phyloP scores from a whole-genome alignment of 2,113 vertebrate species.

The Saccopteryx bilineata region DNA sequence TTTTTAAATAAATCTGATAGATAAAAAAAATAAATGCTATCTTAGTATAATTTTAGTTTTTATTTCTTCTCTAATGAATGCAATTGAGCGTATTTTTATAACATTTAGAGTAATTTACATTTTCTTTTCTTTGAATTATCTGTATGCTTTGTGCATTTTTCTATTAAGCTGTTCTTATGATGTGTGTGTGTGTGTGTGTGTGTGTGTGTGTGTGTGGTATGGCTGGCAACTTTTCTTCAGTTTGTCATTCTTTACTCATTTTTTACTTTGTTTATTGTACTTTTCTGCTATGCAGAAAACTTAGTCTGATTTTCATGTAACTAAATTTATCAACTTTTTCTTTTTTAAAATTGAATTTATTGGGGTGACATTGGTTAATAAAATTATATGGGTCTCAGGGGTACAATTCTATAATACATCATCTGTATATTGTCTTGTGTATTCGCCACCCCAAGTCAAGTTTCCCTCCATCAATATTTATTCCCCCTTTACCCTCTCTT shows the following conservation, averaged over 20 bases:
- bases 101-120: slow-evolving; percentile 48
- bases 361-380: not conserved
- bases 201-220: slow-evolving; percentile 20
- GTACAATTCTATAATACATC: not conserved
- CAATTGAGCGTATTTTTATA: slow-evolving; percentile 13
- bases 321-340: slow-evolving; percentile 51
- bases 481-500: not conserved
- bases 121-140: not conserved
- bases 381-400: not conserved
- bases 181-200: slow-evolving; percentile 10
- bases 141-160: slow-evolving; percentile 46
- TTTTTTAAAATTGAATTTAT: not conserved
- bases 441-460: not conserved
- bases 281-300: slow-evolving; percentile 5
- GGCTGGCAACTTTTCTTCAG: slow-evolving; percentile 22
- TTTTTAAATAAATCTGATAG: slow-evolving; percentile 39
- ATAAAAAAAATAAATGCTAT: slow-evolving; percentile 32
- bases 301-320: slow-evolving; percentile 46
- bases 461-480: not conserved
- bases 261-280: slow-evolving; percentile 10
- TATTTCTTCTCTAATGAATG: slow-evolving; percentile 49
- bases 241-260: slow-evolving; percentile 24
- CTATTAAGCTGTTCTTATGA: not conserved
- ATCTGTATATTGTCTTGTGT: not conserved
- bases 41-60: not conserved